These are phyloP conservation scores for Melanophora roralis DNA, from an alignment of 2,888 invertebrate species.

Conservation along the genomic window DNA sequence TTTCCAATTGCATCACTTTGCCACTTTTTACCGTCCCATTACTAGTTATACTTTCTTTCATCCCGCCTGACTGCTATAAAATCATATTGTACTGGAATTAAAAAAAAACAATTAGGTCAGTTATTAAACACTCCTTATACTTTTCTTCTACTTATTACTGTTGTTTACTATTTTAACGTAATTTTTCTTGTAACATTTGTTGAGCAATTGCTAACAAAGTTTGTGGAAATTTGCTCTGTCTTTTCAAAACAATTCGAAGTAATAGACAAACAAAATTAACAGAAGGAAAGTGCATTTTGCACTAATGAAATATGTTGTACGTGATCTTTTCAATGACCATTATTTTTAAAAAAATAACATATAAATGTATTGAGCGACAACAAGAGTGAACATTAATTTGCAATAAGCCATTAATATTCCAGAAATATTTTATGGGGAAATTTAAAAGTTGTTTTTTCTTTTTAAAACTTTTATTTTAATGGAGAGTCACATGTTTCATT, in stretches of 20 bases:
- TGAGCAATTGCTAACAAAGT: slow-evolving; percentile 30
- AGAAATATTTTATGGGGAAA: background rate
- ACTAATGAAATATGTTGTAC: slow-evolving; percentile 61
- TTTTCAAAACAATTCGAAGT: slow-evolving; percentile 24
- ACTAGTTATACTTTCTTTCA: background rate
- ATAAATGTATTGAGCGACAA: slow-evolving; percentile 36
- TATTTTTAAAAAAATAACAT: slow-evolving; percentile 52
- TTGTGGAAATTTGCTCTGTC: slow-evolving; percentile 29
- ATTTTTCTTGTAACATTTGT: slow-evolving; percentile 41
- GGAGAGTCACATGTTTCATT: no score
- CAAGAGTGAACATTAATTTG: slow-evolving; percentile 1
- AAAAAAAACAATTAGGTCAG: slow-evolving; percentile 36
- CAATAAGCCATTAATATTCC: slow-evolving; percentile 19
- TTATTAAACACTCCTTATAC: slow-evolving; percentile 46
- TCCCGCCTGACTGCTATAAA: background rate
- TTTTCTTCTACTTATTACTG: background rate
- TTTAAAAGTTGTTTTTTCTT: background rate
- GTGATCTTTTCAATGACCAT: slow-evolving; percentile 56
- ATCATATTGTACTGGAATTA: background rate
- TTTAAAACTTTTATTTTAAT: no score
- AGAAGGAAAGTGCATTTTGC: slow-evolving; percentile 35
- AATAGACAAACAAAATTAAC: slow-evolving; percentile 23
- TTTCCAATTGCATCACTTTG: background rate
- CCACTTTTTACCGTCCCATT: slow-evolving; percentile 9
- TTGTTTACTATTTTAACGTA: background rate